These are phyloP conservation scores for Colinus virginianus DNA, from an alignment of 2,113 vertebrate genomes.

Conservation along the genomic window DNA sequence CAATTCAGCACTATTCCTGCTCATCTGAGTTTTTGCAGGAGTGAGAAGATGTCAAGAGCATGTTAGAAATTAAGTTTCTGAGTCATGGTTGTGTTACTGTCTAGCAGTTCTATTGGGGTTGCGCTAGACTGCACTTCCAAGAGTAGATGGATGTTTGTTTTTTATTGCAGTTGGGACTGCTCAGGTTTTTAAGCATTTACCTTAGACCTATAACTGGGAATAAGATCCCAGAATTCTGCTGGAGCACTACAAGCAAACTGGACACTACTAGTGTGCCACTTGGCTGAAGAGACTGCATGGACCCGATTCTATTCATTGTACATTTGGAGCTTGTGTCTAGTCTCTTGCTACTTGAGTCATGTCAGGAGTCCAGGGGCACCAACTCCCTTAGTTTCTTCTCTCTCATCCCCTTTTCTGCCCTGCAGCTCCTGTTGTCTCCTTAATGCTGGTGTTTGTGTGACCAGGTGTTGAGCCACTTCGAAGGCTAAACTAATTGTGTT, in stretches of 20 bases:
- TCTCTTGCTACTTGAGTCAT: not conserved
- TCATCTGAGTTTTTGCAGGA: not conserved
- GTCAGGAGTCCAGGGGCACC: not conserved
- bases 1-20: rapidly evolving
- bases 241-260: not conserved
- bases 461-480: not conserved
- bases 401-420: not conserved
- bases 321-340: not conserved
- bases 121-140: not conserved
- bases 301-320: not conserved
- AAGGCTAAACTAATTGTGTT: not conserved
- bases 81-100: not conserved
- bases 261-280: not conserved
- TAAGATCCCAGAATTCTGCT: not conserved
- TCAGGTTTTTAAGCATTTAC: not conserved
- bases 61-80: not conserved
- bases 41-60: not conserved
- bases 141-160: not conserved
- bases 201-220: not conserved
- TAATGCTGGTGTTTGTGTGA: rapidly evolving
- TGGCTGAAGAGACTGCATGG: not conserved
- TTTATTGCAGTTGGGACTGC: not conserved
- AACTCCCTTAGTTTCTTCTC: not conserved
- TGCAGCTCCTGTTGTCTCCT: not conserved
- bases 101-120: not conserved